Conservation (phyloP, 2,888 invertebrate genomes). For the Athetis lepigone region DNA sequence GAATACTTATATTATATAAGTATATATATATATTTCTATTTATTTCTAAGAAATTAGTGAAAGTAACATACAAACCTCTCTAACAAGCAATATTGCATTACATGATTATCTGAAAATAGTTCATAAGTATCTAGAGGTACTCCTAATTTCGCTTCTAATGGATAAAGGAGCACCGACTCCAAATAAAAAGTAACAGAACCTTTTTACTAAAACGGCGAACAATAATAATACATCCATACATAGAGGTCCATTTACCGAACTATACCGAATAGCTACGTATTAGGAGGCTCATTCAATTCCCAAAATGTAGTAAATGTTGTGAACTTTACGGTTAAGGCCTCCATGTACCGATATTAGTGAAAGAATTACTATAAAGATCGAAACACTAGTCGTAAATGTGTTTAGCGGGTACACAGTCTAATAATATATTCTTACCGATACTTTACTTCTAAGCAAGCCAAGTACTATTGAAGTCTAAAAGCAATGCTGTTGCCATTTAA, state of each 20-base stretch:
- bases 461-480: conserved; percentile 18
- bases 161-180: conserved; percentile 33
- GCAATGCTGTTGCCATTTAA: conserved; percentile 3
- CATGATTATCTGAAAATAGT: conserved; percentile 42
- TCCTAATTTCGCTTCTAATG: conserved; percentile 31
- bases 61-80: conserved; percentile 11
- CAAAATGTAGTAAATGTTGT: conserved; percentile 75
- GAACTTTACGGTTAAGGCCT: conserved; percentile 79
- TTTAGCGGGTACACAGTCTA: conserved; percentile 52
- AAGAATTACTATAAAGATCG: conserved; percentile 78
- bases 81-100: conserved; percentile 36
- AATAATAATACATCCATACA: conserved; percentile 63
- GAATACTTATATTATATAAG: too few species aligned
- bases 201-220: conserved; percentile 57
- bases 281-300: conserved; percentile 75
- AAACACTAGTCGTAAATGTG: conserved; percentile 74
- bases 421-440: conserved; percentile 34
- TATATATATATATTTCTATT: too few species aligned
- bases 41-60: not conserved
- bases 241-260: conserved; percentile 63
- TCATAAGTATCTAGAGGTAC: conserved; percentile 17
- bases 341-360: conserved; percentile 77
- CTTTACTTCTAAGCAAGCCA: conserved; percentile 8
- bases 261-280: conserved; percentile 64
- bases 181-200: conserved; percentile 57